Evolutionary conservation across 2,113 vertebrate genomes (phyloP), one percentile per base, ranked within the genome.

Genomic region (Anhinga anhinga): DNA sequence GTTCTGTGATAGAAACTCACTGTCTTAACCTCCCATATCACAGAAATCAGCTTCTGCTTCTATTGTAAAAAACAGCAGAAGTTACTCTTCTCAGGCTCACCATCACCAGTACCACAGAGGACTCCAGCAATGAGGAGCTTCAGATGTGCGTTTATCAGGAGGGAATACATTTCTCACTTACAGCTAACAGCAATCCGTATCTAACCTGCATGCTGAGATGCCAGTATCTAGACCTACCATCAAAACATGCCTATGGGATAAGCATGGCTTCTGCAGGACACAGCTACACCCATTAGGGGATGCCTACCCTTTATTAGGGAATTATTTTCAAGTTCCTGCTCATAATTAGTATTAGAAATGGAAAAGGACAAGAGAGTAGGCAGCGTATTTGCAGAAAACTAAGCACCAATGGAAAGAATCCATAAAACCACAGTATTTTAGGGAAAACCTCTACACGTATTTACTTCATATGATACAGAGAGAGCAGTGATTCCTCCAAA

Each of bases 21-120:
- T 47, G 25, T 27, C 27, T n/a, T 38, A 36, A 12, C 10, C 34
- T 5, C 15, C 6, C 0, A 0, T 13, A 36, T 7, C 42, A 86
- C 29, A 61, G 65, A 32, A 86, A 27, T 32, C 13, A 62, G 47
- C 10, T 65, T 67, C 9, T 82, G 20, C 26, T 86, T 66, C 66
- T 12, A 65, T 17, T n/a, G 52, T 29, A 32, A 72, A 91, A 62
- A 14, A 2, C 44, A 55, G 30, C 53, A 45, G 5, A 36, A 74
- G 69, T 1, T 90, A 45, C 45, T 45, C 34, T 38, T 42, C 49
- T 40, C 22, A 15, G 23, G 40, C 58, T 72, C 10, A 50, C 40
- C 52, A 42, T 5, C 47, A 66, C 47, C 73, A 65, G 13, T 10
- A 58, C 13, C 4, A 0, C 23, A 42, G 42, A 74, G 23, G 42